Base-by-base conservation (phyloP, 2,888 invertebrate genomes). In the Cantharis nigra region DNA sequence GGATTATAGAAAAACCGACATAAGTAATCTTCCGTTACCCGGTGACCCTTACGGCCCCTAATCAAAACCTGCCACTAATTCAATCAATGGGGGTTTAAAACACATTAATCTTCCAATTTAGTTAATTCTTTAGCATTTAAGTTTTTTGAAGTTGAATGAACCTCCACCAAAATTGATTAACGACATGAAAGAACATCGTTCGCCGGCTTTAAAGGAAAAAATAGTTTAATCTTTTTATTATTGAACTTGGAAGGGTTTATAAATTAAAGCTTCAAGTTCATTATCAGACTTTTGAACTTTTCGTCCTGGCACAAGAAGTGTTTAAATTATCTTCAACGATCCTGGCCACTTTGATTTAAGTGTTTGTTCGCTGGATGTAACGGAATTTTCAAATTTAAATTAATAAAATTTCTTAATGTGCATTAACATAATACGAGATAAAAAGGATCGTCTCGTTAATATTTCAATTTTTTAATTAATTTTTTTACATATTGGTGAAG, bases 11-110 rank as follows among this genome's bases (percentile, higher is more conserved):
- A 79, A 65, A 70, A 67, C 63, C 69, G 63, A 69, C 73, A 72
- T 26, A 75, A 73, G 74, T 76, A 80, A 82, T 82, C 81, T 83
- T 83, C 84, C 84, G 84, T 84, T 84, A 84, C 83, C 83, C 79
- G 84, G 79, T 83, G 83, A 83, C 83, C 83, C 65, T 67, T 67
- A 67, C 18, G 65, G 65, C 65, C 65, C 65, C 65, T 67, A 67
- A 67, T 26, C 20, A 67, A 67, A 67, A 67, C 26, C 65, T 67
- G 65, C 5, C 65, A 67, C 65, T 67, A 67, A 67, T 67, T 67
- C 26, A 67, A 67, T 67, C 13, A 67, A 26, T 67, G 23, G 26
- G 28, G 65, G 26, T 67, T 72, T 72, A 72, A 67, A 72, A 76
- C 33, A n/a, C 14, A 63, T 72, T 72, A 76, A 76, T 76, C 69